phyloP scores from a whole-genome alignment of 1,140 invertebrate species.

The Lordiphosa mommai region DNA sequence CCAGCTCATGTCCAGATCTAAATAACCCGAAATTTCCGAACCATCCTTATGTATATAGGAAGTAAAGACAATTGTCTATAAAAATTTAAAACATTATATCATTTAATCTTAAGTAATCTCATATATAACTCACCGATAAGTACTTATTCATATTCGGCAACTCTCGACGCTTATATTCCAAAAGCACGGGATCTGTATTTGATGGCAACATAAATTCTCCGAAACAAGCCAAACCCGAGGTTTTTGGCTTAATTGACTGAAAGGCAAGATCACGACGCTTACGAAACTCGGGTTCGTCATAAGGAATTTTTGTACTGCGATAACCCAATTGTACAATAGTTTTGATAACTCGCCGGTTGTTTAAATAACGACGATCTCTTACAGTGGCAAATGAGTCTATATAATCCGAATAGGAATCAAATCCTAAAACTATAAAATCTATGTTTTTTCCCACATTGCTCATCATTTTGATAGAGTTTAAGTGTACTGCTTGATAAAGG shows the following conservation, averaged over 20 bases:
- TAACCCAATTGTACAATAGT: constrained; percentile 60
- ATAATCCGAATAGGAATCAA: constrained; percentile 53
- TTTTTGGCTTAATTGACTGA: constrained; percentile 50
- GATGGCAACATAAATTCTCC: constrained; percentile 28
- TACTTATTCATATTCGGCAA: constrained; percentile 47
- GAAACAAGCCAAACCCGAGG: background rate
- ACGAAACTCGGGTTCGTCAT: constrained; percentile 36
- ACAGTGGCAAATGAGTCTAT: constrained; percentile 50
- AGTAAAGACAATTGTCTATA: constrained; percentile 69
- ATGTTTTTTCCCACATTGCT: constrained; percentile 9
- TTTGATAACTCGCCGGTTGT: constrained; percentile 7
- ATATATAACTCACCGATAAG: constrained; percentile 45
- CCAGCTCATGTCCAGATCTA: constrained; percentile 67
- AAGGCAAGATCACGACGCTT: constrained; percentile 37
- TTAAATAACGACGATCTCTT: constrained; percentile 43
- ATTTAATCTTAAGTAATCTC: background rate
- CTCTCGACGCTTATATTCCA: constrained; percentile 52
- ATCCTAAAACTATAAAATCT: constrained; percentile 50
- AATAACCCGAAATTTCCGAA: constrained; percentile 63
- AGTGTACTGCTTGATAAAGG: background rate
- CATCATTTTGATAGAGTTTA: constrained; percentile 8
- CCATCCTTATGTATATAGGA: constrained; percentile 32
- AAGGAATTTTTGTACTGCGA: constrained; percentile 51
- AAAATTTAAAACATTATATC: background rate
- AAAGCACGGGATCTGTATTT: constrained; percentile 46